phyloP scores from a whole-genome alignment of 2,888 invertebrate species.

The Tipula confusa region DNA sequence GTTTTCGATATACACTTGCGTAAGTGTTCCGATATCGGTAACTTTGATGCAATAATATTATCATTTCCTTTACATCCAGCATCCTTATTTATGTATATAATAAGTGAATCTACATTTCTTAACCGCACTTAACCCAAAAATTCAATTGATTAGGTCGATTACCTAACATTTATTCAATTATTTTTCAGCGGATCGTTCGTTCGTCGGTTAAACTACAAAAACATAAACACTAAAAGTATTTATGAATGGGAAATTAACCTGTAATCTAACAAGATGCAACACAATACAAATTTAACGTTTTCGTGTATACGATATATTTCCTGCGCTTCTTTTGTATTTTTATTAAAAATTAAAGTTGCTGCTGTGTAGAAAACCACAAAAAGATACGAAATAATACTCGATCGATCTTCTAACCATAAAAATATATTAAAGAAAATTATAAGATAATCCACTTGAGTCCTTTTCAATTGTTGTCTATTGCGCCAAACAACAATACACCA shows the following conservation, averaged over 20 bases:
- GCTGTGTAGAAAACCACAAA: neutral
- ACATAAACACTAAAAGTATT: neutral
- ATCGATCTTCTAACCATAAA: neutral
- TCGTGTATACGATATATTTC: neutral
- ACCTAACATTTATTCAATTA: neutral
- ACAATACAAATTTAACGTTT: neutral
- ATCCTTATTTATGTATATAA: neutral
- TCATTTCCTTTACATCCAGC: neutral
- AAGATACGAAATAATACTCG: neutral
- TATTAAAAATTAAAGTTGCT: neutral
- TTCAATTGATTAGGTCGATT: neutral
- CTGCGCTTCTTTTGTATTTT: neutral
- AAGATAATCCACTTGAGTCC: constrained; percentile 3
- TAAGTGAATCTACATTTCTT: neutral
- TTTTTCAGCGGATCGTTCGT: neutral
- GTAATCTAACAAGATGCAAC: neutral
- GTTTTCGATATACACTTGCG: too few relatives aligned
- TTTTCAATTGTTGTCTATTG: neutral
- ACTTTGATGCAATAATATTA: neutral
- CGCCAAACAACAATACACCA: neutral
- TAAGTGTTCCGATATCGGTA: too few relatives aligned
- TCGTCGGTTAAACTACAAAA: constrained; percentile 20
- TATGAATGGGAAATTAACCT: constrained; percentile 20
- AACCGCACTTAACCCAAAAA: neutral
- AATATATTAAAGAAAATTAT: neutral